Percentiles rank a stretch among this genome's conserved stretches.
Conservation (phyloP, 2,888 invertebrate genomes). For the Leptura quadrifasciata region DNA sequence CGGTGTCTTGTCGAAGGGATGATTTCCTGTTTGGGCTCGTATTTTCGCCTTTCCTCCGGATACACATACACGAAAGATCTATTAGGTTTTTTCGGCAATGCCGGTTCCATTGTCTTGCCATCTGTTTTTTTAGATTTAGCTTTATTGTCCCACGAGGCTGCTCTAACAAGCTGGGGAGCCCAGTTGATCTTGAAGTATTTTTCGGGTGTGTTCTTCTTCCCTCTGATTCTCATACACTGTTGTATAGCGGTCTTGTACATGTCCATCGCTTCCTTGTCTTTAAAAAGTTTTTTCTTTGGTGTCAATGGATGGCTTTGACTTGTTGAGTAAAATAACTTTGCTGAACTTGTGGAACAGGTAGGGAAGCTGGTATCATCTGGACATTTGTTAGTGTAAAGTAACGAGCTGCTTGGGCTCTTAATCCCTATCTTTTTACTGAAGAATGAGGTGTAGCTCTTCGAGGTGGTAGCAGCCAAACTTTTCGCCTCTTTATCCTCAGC, state of each 20-base stretch:
- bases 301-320: conserved; percentile 9
- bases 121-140: not conserved
- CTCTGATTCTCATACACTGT: conserved; percentile 45
- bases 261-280: conserved; percentile 39
- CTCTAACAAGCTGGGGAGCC: not conserved
- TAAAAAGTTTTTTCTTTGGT: conserved; percentile 37
- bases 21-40: not conserved
- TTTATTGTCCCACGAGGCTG: not conserved
- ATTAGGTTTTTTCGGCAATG: not conserved
- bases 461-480: not conserved
- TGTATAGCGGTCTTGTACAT: conserved; percentile 46
- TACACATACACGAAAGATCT: not conserved
- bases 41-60: not conserved
- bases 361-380: not conserved
- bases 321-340: conserved; percentile 40
- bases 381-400: not conserved
- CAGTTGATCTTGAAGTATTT: not conserved
- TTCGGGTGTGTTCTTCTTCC: conserved; percentile 18
- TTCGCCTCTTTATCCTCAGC: not conserved
- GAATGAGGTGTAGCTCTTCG: conserved; percentile 17
- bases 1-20: not conserved
- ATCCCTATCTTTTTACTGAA: not conserved
- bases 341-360: not conserved
- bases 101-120: not conserved
- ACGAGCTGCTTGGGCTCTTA: no score